A percentile compares a stretch with the other conserved stretches of the same genome.
Evolutionary conservation across 2,888 invertebrate species (phyloP).

Genomic region (Ceramica pisi): DNA sequence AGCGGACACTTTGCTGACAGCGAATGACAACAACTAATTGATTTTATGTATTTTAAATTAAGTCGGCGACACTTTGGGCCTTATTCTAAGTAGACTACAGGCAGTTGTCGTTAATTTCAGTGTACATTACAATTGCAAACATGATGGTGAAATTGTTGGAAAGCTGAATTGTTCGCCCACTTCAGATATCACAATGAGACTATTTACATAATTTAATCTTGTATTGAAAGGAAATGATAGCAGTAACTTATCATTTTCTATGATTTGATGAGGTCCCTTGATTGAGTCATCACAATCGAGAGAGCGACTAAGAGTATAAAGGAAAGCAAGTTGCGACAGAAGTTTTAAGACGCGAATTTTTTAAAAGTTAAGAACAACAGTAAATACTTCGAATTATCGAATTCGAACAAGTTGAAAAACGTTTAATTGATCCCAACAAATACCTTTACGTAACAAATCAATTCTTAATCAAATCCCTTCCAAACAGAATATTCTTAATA

Average conservation of each 20-base stretch:
- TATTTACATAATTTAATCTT: slow-evolving; percentile 62
- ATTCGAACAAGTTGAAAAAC: slow-evolving; percentile 7
- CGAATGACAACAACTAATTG: slow-evolving; percentile 49
- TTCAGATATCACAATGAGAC: slow-evolving; percentile 64
- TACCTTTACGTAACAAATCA: not conserved
- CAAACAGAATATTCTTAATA: slow-evolving; percentile 30
- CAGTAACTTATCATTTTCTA: slow-evolving; percentile 31
- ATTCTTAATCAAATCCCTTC: slow-evolving; percentile 1
- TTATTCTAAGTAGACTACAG: slow-evolving; percentile 46
- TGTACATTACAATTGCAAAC: slow-evolving; percentile 63
- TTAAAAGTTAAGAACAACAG: not conserved
- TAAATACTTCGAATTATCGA: not conserved
- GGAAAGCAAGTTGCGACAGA: not conserved
- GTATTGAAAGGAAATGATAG: slow-evolving; percentile 46
- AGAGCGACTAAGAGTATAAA: not conserved
- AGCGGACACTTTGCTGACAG: slow-evolving; percentile 33
- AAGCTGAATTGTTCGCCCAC: slow-evolving; percentile 69
- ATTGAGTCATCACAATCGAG: not conserved
- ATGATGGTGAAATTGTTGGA: slow-evolving; percentile 67
- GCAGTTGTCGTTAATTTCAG: slow-evolving; percentile 62
- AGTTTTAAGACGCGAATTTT: not conserved
- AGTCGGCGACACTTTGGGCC: slow-evolving; percentile 44
- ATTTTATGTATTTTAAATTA: slow-evolving; percentile 61
- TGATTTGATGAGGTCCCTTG: not conserved
- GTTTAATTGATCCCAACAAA: not conserved